phyloP scores from a whole-genome alignment of 2,888 invertebrate species.

The Cheilosia grossa region DNA sequence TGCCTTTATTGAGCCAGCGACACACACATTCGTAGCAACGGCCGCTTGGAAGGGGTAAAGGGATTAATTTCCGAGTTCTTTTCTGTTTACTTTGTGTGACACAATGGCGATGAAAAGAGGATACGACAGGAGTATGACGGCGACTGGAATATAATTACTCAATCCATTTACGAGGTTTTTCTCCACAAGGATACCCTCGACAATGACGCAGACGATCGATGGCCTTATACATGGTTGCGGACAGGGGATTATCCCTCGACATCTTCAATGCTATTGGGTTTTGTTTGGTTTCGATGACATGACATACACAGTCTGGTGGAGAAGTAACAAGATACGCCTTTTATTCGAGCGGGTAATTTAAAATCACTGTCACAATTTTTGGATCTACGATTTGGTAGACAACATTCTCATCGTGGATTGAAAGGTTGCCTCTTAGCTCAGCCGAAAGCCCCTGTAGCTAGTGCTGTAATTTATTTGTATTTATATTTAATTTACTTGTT shows the following conservation, averaged over 20 bases:
- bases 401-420: too few relatives aligned
- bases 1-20: conserved; percentile 36
- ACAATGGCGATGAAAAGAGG: conserved; percentile 25
- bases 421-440: too few relatives aligned
- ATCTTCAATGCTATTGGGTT: conserved; percentile 4
- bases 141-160: conserved; percentile 61
- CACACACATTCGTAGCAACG: background rate
- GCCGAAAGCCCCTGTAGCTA: too few relatives aligned
- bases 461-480: too few relatives aligned
- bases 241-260: conserved; percentile 39
- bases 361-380: too few relatives aligned
- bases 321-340: background rate
- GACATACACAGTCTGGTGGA: background rate
- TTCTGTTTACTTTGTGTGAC: conserved; percentile 53
- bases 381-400: too few relatives aligned
- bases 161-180: conserved; percentile 59
- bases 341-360: too few relatives aligned
- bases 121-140: background rate
- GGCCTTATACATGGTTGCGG: conserved; percentile 9
- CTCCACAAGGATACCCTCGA: conserved; percentile 37
- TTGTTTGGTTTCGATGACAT: background rate
- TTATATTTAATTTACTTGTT: too few relatives aligned
- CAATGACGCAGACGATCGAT: conserved; percentile 44
- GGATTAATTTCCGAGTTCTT: conserved; percentile 55
- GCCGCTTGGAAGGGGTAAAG: conserved; percentile 57